Percentiles rank a stretch among this genome's conserved stretches.
These are phyloP conservation scores for Rutpela maculata DNA, from an alignment of 2,888 invertebrate species.

Conservation along the genomic window DNA sequence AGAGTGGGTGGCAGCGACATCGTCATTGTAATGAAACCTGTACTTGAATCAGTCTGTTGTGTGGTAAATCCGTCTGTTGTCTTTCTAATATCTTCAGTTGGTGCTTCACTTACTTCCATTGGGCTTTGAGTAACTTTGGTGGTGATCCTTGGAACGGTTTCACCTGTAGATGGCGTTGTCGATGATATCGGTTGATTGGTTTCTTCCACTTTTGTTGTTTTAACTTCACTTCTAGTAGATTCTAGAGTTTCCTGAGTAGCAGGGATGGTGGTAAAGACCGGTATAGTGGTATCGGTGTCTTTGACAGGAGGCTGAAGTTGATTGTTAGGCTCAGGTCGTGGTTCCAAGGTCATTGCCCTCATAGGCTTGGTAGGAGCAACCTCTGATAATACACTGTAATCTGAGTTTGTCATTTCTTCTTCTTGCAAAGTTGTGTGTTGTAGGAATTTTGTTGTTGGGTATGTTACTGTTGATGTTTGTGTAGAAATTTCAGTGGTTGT, in stretches of 20 bases:
- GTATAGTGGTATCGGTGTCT: constrained; percentile 61
- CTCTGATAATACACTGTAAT: constrained; percentile 21
- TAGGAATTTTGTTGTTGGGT: neutral
- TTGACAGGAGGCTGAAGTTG: constrained; percentile 70
- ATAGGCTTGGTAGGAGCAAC: constrained; percentile 44
- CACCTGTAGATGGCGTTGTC: constrained; percentile 42
- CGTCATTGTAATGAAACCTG: neutral
- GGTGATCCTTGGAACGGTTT: constrained; percentile 29
- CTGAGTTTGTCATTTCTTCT: neutral
- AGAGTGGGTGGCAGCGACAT: neutral
- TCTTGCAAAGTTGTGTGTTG: neutral
- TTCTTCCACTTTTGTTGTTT: neutral
- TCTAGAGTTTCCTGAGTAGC: constrained; percentile 12
- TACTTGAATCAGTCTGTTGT: neutral
- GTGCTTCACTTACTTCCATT: constrained; percentile 40
- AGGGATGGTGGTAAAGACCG: constrained; percentile 25
- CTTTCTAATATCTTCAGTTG: constrained; percentile 28
- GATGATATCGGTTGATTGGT: constrained; percentile 28
- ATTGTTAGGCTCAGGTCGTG: constrained; percentile 23
- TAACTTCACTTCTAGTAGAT: neutral
- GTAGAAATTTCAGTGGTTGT: neutral
- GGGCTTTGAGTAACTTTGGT: constrained; percentile 47
- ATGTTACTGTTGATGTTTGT: neutral
- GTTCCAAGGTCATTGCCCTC: constrained; percentile 41
- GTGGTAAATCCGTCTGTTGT: neutral